Evolutionary conservation across 2,797 vertebrate species (phyloP), one percentile per base, ranked within the genome.

Genomic region (Sebastes vulpes): DNA sequence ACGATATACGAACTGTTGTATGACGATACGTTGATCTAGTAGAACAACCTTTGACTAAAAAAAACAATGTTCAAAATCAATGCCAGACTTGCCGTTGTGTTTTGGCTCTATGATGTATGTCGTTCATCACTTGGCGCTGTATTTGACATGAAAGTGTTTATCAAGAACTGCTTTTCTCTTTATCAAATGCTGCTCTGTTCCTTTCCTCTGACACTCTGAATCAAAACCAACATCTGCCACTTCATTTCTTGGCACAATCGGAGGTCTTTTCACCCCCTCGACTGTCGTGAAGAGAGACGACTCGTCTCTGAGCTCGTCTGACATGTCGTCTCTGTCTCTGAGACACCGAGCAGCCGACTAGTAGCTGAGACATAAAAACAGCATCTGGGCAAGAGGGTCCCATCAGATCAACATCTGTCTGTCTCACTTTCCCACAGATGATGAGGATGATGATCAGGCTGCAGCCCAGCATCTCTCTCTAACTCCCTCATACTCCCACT

Each of bases 301-400:
- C 26, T 64, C 1, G 7, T 65, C 31, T 32, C 31, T 10, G 31
- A 32, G 31, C 31, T 32, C 31, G 32, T 21, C 65, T 67, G 77
- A 63, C 77, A 63, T 12, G 38, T 68, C 46, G 11, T 56, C 80
- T 80, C 59, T 52, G 0, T 1, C 31, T 32, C 31, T 32, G 26
- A 76, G 26, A 16, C 35, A 8, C 35, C 79, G 42, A 21, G 23
- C 69, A 50, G 60, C 61, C 59, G 60, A 54, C 68, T 2, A 60
- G 75, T 9, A 80, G 76, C 73, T 3, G 65, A 74, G 70, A 83
- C 73, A 54, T 12, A 10, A 64, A 75, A 11, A 32, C 65, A 59
- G 65, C 65, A 69, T 77, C 74, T 63, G 63, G 66, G 48, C 75
- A 10, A 7, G 26, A 65, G 3, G 63, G 56, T 29, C 72, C 64